These are phyloP conservation scores for Erinaceus europaeus DNA, from an alignment of 2,113 vertebrate genomes.

Conservation along the genomic window DNA sequence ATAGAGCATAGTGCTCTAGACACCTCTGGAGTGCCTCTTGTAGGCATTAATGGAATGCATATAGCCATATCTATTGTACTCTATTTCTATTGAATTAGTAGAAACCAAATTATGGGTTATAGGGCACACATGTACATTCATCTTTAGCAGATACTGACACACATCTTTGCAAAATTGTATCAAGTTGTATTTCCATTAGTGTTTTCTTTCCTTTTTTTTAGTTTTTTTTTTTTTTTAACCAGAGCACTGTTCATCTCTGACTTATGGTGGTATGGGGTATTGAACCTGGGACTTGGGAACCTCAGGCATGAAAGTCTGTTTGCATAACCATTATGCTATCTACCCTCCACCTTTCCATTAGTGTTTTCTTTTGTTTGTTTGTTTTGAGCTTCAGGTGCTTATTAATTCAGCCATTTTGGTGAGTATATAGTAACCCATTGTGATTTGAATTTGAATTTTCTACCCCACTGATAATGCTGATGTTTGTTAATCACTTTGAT, in stretches of 20 bases:
- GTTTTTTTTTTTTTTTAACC: too few species aligned
- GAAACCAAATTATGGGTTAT: neutral
- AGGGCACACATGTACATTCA: neutral
- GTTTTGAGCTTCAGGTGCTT: neutral
- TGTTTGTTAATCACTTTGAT: neutral
- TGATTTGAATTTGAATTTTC: conserved; percentile 7
- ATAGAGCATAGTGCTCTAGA: neutral
- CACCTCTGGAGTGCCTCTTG: neutral
- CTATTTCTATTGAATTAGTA: neutral
- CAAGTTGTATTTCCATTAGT: neutral
- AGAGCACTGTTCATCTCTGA: too few species aligned
- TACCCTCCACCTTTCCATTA: too few species aligned
- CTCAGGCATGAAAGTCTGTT: too few species aligned
- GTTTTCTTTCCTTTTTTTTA: too few species aligned
- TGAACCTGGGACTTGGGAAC: too few species aligned
- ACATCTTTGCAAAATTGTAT: neutral
- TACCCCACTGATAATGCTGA: neutral
- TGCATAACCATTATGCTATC: too few species aligned
- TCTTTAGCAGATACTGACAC: neutral
- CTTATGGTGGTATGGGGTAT: too few species aligned
- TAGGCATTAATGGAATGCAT: neutral
- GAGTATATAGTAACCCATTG: neutral
- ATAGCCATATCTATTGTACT: neutral
- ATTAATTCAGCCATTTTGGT: neutral
- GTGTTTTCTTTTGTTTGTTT: too few species aligned